These are phyloP conservation scores for Lynx canadensis DNA, from an alignment of 2,113 vertebrate species.

Conservation along the genomic window DNA sequence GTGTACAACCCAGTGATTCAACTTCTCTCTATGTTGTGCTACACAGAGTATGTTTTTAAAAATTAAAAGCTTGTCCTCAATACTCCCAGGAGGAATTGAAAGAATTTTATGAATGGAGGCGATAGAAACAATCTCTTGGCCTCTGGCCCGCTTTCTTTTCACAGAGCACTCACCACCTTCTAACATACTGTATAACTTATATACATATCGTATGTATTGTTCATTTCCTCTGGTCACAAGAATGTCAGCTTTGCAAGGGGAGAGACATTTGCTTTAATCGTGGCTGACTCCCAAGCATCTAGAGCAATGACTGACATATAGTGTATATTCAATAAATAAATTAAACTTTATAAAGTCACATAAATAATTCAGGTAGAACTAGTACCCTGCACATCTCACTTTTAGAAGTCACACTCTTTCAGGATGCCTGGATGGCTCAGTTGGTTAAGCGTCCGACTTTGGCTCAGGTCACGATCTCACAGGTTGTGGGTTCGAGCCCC, in stretches of 20 bases:
- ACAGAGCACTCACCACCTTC: background rate
- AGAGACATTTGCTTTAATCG: background rate
- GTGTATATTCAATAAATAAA: background rate
- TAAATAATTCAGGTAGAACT: background rate
- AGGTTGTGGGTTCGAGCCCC: no score
- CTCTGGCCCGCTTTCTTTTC: background rate
- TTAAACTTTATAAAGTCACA: background rate
- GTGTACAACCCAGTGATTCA: background rate
- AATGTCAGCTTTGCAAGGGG: background rate
- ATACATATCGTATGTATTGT: background rate
- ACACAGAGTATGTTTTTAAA: background rate
- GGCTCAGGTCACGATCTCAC: no score
- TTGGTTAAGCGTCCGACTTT: no score
- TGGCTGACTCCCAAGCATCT: background rate
- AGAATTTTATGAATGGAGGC: slow-evolving; percentile 55
- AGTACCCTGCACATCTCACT: background rate
- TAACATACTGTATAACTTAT: background rate
- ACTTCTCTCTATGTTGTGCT: background rate
- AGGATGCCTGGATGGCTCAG: no score
- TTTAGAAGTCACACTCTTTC: background rate
- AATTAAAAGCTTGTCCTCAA: slow-evolving; percentile 25
- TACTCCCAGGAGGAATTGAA: background rate
- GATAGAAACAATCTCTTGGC: background rate
- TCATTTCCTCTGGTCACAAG: background rate
- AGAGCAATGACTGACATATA: background rate